Percentiles rank a stretch among this genome's conserved stretches.
Evolutionary conservation across 2,113 vertebrate species (phyloP).

Genomic region (Brevimyrus niger): DNA sequence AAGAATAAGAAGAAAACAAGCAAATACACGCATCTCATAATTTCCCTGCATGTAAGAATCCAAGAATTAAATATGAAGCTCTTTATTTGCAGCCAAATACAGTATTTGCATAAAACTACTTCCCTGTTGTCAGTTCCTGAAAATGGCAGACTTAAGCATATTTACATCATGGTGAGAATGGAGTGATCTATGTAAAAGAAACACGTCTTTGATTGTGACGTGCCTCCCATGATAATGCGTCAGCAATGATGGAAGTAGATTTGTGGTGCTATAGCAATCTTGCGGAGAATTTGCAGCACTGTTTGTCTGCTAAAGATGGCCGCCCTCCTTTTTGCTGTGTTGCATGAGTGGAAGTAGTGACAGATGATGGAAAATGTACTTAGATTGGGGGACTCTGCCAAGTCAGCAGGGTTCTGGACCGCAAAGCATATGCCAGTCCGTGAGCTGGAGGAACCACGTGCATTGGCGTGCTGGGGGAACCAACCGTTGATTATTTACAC

Average conservation of each 20-base stretch:
- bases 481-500: background rate
- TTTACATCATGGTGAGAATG: background rate
- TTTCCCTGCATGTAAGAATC: background rate
- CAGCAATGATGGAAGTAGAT: background rate
- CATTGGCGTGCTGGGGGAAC: background rate
- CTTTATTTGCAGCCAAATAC: background rate
- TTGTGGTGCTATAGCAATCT: background rate
- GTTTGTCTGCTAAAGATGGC: background rate
- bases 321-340: background rate
- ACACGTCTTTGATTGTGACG: background rate
- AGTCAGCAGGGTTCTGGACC: background rate
- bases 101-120: background rate
- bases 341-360: background rate
- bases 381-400: background rate
- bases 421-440: background rate
- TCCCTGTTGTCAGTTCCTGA: background rate
- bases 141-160: background rate
- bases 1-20: background rate
- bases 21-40: background rate
- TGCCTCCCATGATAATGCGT: background rate
- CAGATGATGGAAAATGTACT: background rate
- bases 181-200: background rate
- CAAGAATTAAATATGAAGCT: background rate
- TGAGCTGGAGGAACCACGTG: background rate
- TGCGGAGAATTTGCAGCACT: background rate